A percentile compares a stretch with the other conserved stretches of the same genome.
phyloP scores from a whole-genome alignment of 2,888 invertebrate species.

The Therioaphis trifolii region DNA sequence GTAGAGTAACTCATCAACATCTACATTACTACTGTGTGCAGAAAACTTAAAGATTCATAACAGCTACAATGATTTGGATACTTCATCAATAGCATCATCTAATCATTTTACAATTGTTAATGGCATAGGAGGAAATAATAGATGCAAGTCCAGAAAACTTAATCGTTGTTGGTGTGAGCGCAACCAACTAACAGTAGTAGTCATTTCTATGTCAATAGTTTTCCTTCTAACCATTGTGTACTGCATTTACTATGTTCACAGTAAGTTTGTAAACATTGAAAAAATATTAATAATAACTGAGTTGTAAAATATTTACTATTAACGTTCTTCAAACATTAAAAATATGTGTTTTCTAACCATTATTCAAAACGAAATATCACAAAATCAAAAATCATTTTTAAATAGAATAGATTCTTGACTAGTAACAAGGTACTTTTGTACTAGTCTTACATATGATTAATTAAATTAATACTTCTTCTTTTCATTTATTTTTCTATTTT shows the following conservation, averaged over 20 bases:
- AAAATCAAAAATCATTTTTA: too few relatives aligned
- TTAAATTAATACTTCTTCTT: too few relatives aligned
- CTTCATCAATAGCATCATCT: constrained; percentile 83
- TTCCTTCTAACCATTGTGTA: constrained; percentile 84
- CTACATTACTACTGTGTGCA: constrained; percentile 33
- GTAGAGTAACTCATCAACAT: constrained; percentile 52
- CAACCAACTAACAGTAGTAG: constrained; percentile 84
- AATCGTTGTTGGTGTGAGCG: constrained; percentile 78
- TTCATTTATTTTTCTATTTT: too few relatives aligned
- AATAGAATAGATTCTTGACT: too few relatives aligned
- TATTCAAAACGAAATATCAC: too few relatives aligned
- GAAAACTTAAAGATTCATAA: constrained; percentile 43
- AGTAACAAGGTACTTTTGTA: too few relatives aligned
- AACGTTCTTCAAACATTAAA: too few relatives aligned
- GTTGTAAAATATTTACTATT: too few relatives aligned
- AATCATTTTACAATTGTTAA: constrained; percentile 89
- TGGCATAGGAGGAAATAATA: constrained; percentile 72
- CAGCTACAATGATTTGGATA: constrained; percentile 70
- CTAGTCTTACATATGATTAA: too few relatives aligned
- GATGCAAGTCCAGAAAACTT: constrained; percentile 72
- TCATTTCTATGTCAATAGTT: constrained; percentile 84
- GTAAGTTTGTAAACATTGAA: constrained; percentile 75
- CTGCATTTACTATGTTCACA: constrained; percentile 85
- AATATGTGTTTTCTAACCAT: too few relatives aligned
- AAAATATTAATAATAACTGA: background rate